Evolutionary conservation across 2,888 invertebrate genomes (phyloP).

Genomic region (Chironomus riparius): DNA sequence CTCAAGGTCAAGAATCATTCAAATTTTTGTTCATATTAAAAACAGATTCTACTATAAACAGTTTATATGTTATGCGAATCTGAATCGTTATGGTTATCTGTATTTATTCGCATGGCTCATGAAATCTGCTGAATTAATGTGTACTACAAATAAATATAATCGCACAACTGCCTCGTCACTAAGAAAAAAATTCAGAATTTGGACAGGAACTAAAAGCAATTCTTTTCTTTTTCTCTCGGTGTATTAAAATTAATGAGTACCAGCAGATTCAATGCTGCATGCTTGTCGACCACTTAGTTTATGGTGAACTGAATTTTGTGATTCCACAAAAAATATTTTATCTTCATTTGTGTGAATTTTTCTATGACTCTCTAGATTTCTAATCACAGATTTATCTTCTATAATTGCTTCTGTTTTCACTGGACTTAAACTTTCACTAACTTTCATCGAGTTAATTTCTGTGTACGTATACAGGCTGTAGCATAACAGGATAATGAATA

Average conservation of each 20-base stretch:
- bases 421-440: no score
- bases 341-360: neutral
- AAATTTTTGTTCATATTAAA: no score
- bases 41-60: no score
- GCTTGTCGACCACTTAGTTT: neutral
- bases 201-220: neutral
- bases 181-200: neutral
- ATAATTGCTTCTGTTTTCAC: neutral
- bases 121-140: no score
- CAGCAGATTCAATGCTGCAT: conserved; percentile 10
- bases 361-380: neutral
- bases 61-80: no score
- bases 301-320: neutral
- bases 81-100: no score
- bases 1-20: no score
- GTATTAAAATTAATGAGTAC: neutral
- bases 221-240: neutral
- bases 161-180: neutral
- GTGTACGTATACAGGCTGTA: no score
- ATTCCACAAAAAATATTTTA: conserved; percentile 2
- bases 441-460: no score
- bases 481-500: no score
- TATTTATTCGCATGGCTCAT: no score
- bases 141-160: no score
- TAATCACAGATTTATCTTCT: neutral